phyloP scores from a whole-genome alignment of 2,113 vertebrate species.

The Cyprinodon tularosa region DNA sequence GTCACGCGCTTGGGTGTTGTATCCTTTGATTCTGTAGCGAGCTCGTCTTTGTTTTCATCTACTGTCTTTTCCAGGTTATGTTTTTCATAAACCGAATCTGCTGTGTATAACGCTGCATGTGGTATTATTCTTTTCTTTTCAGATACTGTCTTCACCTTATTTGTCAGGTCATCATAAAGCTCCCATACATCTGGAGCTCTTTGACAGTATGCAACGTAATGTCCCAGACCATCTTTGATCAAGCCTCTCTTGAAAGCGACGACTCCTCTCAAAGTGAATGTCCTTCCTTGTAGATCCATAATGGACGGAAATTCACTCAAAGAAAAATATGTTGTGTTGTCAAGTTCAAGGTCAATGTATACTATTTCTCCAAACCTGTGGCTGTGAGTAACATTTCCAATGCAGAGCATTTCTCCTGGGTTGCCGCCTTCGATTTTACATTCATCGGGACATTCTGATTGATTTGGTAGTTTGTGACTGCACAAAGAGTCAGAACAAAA shows the following conservation, averaged over 20 bases:
- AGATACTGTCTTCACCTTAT: not conserved
- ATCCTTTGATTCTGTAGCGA: too few relatives aligned
- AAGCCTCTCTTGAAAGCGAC: not conserved
- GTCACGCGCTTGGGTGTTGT: too few relatives aligned
- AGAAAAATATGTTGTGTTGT: not conserved
- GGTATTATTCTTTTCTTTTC: not conserved
- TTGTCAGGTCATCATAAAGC: conserved; percentile 4
- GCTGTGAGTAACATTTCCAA: not conserved
- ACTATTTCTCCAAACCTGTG: not conserved
- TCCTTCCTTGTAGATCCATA: conserved; percentile 1
- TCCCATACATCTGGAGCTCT: conserved; percentile 3
- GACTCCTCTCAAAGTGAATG: not conserved
- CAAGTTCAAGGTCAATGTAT: not conserved
- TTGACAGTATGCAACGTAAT: not conserved
- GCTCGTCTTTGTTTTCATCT: too few relatives aligned
- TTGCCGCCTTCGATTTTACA: not conserved
- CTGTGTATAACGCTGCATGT: too few relatives aligned
- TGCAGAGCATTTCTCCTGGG: not conserved
- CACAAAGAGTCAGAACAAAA: not conserved
- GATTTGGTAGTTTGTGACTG: not conserved
- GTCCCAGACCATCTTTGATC: not conserved
- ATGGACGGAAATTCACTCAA: conserved; percentile 2
- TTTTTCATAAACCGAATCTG: too few relatives aligned
- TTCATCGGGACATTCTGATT: not conserved
- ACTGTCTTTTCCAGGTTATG: too few relatives aligned